Base-by-base conservation (phyloP, 2,113 vertebrate species). In the Protobothrops flavoviridis region DNA sequence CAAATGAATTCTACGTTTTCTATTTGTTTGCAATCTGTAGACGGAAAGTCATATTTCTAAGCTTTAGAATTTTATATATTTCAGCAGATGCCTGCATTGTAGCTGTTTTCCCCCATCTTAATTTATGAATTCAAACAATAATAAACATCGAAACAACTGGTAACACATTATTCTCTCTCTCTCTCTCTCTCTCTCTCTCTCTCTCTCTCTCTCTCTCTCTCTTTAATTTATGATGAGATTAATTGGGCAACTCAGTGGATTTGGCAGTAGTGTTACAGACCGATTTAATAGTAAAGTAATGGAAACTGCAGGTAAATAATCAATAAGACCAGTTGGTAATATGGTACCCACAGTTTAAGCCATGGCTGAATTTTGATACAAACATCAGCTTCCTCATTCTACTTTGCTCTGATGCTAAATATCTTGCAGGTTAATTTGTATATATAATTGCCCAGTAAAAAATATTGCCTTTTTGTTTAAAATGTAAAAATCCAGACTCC, bases 131-230 rank as follows among this genome's bases (percentile, higher is more conserved):
- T 89, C n/a, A 89, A 92, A 85, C 91, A 88, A 92, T 43, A 26
- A 90, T 92, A 94, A 93, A 93, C 93, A 90, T 56, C 21, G 59
- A 21, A 24, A 94, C 90, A 81, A 12, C 89, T 94, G 94, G 93
- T 93, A 93, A 0, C 0, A 57, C 8, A 74, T 96, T 93, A 92
- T 52, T 57, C 10, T 6, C 81, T 4, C 6, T 3, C 81, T 20
- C 39, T 2, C 45, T 45, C 45, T 45, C 45, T 39, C 21, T 26
- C 2, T 23, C 59, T 5, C 23, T 61, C 23, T 59, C 20, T 59
- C 57, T 53, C 10, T 53, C 3, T 53, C 53, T 55, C 33, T 69
- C 69, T 39, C n/a, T n/a, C n/a, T n/a, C n/a, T n/a, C n/a, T n/a
- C n/a, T 48, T 86, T 48, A 86, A 86, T 86, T 45, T 48, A 86